A percentile compares a stretch with the other conserved stretches of the same genome.
These are phyloP conservation scores for Thermophis baileyi DNA, from an alignment of 2,113 vertebrate species.

Conservation along the genomic window DNA sequence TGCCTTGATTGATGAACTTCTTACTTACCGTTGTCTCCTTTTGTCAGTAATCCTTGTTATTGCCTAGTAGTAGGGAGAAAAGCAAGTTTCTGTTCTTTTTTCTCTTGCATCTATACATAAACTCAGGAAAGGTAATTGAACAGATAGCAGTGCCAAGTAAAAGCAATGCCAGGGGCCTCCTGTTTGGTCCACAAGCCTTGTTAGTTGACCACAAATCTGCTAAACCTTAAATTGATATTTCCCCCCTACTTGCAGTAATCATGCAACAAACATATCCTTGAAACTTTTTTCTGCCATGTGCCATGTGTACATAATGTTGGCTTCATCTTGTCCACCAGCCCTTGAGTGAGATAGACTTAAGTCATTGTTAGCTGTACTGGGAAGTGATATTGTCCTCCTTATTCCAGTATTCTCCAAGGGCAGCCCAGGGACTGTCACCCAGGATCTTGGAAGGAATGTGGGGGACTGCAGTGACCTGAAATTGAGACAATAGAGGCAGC, in stretches of 20 bases:
- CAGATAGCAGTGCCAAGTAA: not conserved
- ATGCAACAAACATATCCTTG: not conserved
- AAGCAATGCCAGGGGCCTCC: not conserved
- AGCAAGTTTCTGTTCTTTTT: not conserved
- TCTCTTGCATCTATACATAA: not conserved
- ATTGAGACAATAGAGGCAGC: not conserved
- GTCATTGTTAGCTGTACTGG: not conserved
- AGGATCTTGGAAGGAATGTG: not conserved
- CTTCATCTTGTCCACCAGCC: not conserved
- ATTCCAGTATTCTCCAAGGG: not conserved
- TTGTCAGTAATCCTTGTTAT: not conserved
- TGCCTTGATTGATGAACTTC: not conserved
- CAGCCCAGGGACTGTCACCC: not conserved
- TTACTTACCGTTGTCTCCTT: not conserved
- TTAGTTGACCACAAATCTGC: not conserved
- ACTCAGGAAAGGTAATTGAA: not conserved
- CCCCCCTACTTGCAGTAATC: not conserved
- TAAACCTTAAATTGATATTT: not conserved
- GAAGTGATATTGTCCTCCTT: not conserved
- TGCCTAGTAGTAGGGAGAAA: not conserved
- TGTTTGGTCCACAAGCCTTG: not conserved
- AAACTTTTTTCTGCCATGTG: not conserved
- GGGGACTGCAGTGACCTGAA: not conserved
- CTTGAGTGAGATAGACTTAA: not conserved
- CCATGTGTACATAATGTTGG: not conserved